Evolutionary conservation across 2,888 invertebrate genomes (phyloP).

Genomic region (Lobophora halterata): DNA sequence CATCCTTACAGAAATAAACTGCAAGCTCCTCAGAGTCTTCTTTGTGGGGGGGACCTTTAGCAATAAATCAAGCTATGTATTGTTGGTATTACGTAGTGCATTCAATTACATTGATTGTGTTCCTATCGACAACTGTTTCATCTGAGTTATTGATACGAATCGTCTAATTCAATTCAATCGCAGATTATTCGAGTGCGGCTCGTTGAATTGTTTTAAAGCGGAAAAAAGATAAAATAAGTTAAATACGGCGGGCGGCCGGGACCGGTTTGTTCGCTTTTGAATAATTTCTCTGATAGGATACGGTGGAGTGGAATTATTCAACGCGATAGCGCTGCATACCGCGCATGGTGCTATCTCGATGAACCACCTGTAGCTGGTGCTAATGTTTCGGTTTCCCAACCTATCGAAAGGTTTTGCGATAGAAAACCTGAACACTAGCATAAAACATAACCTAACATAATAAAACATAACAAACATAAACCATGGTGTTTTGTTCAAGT

Average conservation of each 20-base stretch:
- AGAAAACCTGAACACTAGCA: background rate
- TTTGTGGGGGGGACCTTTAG: too few relatives aligned
- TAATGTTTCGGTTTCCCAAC: too few relatives aligned
- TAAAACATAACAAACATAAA: too few relatives aligned
- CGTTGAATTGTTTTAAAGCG: constrained; percentile 11
- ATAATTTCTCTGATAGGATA: constrained; percentile 43
- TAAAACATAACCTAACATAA: too few relatives aligned
- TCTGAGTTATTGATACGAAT: constrained; percentile 32
- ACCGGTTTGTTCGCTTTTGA: constrained; percentile 47
- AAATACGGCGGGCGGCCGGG: constrained; percentile 26
- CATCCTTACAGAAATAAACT: too few relatives aligned
- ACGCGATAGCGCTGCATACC: constrained; percentile 30
- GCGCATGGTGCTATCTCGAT: constrained; percentile 23
- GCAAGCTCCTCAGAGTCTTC: too few relatives aligned
- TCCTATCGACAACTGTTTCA: constrained; percentile 6
- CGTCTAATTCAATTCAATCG: constrained; percentile 24
- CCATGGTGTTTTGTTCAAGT: too few relatives aligned
- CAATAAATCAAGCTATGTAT: too few relatives aligned
- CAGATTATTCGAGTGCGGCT: constrained; percentile 14
- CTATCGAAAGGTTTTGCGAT: background rate
- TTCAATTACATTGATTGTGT: too few relatives aligned
- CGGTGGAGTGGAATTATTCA: constrained; percentile 36
- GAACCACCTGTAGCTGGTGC: constrained; percentile 4
- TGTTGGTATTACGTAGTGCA: too few relatives aligned
- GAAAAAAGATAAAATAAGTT: constrained; percentile 36